Conservation (phyloP, 2,888 invertebrate species). For the Oscheius sp. region DNA sequence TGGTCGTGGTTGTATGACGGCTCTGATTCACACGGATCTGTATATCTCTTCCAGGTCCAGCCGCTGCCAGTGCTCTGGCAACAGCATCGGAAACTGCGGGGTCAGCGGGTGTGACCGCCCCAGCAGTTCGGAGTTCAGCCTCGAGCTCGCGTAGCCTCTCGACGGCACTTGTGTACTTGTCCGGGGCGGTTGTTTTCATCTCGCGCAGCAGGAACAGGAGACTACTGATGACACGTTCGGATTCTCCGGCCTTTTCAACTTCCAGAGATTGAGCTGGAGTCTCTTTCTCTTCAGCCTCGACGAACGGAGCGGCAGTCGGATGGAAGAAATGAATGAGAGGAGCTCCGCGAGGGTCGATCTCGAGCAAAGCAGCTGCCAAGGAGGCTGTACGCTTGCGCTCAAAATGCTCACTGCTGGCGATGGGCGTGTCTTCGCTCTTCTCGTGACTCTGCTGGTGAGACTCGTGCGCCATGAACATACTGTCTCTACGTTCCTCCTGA, state of each 20-base stretch:
- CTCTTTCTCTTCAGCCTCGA: constrained; percentile 43
- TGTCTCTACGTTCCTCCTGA: constrained; percentile 12
- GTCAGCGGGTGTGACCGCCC: constrained; percentile 68
- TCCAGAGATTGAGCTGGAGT: constrained; percentile 6
- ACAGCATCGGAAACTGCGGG: constrained; percentile 67
- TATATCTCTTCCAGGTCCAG: constrained; percentile 66
- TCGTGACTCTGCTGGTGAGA: constrained; percentile 25
- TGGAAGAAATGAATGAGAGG: constrained; percentile 59
- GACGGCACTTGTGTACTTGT: constrained; percentile 60
- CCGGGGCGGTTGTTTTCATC: constrained; percentile 55
- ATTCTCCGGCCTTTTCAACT: constrained; percentile 44
- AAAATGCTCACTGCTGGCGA: constrained; percentile 59
- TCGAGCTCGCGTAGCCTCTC: constrained; percentile 67
- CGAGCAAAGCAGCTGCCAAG: constrained; percentile 58
- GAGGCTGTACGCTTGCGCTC: constrained; percentile 59
- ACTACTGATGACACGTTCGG: constrained; percentile 51
- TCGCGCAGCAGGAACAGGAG: constrained; percentile 54
- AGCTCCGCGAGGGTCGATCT: constrained; percentile 54
- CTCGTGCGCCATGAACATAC: neutral
- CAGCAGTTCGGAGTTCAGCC: constrained; percentile 64
- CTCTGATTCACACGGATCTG: constrained; percentile 71
- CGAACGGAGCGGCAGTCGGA: constrained; percentile 43
- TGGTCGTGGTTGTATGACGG: constrained; percentile 71
- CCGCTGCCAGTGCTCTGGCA: constrained; percentile 64
- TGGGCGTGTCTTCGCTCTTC: constrained; percentile 53